These are phyloP conservation scores for Gambelia wislizenii DNA, from an alignment of 2,797 vertebrate genomes.

Conservation along the genomic window DNA sequence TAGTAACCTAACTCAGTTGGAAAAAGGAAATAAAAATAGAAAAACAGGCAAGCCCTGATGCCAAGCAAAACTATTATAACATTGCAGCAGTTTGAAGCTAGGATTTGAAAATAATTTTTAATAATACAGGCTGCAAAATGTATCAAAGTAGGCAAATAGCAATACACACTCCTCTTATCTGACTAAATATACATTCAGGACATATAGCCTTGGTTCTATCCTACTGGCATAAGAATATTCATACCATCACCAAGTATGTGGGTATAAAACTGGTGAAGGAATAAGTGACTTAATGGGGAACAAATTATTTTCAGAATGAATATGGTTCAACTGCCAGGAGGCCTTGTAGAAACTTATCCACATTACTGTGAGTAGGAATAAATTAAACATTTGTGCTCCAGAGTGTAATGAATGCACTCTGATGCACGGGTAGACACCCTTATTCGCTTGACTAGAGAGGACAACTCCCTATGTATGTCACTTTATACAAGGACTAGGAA, in stretches of 20 bases:
- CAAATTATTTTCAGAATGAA: constrained; percentile 62
- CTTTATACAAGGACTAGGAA: not conserved
- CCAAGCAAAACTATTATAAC: constrained; percentile 79
- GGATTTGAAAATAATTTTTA: constrained; percentile 70
- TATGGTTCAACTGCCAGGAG: constrained; percentile 68
- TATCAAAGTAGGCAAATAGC: constrained; percentile 57
- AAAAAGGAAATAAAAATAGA: constrained; percentile 82
- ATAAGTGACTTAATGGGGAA: constrained; percentile 47
- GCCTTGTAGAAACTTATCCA: constrained; percentile 62
- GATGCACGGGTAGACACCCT: too few relatives aligned
- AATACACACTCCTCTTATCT: constrained; percentile 51
- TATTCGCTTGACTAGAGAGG: not conserved
- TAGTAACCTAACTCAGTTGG: constrained; percentile 83
- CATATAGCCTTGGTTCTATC: constrained; percentile 51
- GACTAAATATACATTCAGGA: constrained; percentile 36
- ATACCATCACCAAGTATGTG: constrained; percentile 48
- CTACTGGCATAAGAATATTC: constrained; percentile 59
- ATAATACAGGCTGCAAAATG: constrained; percentile 56
- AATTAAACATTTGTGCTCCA: constrained; percentile 51
- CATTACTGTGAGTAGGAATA: constrained; percentile 62
- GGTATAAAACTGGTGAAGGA: constrained; percentile 48
- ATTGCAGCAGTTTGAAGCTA: constrained; percentile 73
- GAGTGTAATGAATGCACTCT: not conserved
- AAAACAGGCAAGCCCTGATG: constrained; percentile 77
- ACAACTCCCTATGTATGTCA: not conserved